Base-by-base conservation (phyloP, 2,888 invertebrate genomes). In the Oxycera nigricornis region DNA sequence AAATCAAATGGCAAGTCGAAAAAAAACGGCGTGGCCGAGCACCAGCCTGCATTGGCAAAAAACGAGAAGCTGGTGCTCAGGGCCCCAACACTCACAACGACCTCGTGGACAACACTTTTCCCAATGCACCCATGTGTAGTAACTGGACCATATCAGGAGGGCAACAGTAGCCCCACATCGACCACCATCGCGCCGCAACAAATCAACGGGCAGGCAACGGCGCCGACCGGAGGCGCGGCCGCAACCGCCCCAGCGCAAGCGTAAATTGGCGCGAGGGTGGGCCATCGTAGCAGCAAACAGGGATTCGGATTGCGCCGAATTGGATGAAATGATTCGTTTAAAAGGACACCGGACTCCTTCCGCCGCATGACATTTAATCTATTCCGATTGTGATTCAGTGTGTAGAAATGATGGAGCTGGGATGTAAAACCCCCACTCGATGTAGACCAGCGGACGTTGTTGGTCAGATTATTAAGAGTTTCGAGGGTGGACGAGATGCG, bases 81-180 rank as follows among this genome's bases (percentile, higher is more conserved):
- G 81, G 83, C 84, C 82, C 83, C 85, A 81, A 93, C 94, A 67
- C 88, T 90, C 82, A 93, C 94, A 74, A 93, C 94, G 67, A 91
- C 91, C 88, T 92, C 94, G 80, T 91, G 93, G 91, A 94, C 94
- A 74, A 94, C 94, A 78, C 87, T 93, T 82, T 94, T 94, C 86
- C 94, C 94, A 76, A 94, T 93, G 93, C 93, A 93, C 84, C 92
- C 92, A 59, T 94, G 94, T 87, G 91, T 93, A 85, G 92, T 94
- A 81, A 93, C 94, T 77, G 94, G 94, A 78, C 93, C 94, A 76
- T 94, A 94, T 86, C 93, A 91, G 82, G 92, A 92, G 82, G 88
- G 88, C 79, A 85, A 83, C 82, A 85, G 83, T 83, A 84, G 84
- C 84, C 83, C 84, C 78, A 82, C 84, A 81, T 82, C 83, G 80